phyloP scores from a whole-genome alignment of 2,113 vertebrate genomes.

The Triplophysa siluroides region DNA sequence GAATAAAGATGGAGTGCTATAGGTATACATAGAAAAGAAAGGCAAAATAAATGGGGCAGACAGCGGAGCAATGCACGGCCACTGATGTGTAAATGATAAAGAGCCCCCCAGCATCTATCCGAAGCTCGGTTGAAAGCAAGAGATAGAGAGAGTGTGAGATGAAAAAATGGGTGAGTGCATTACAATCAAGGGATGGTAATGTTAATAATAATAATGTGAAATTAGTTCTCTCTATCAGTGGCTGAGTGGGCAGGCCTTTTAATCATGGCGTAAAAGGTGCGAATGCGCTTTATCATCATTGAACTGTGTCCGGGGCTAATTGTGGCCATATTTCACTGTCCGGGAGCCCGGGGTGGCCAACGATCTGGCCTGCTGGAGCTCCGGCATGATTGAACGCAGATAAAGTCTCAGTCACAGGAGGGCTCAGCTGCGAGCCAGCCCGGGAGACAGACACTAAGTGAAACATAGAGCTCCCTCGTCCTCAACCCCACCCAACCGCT shows the following conservation, averaged over 20 bases:
- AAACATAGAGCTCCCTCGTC: conserved; percentile 58
- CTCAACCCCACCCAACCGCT: conserved; percentile 29
- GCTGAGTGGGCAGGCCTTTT: conserved; percentile 88
- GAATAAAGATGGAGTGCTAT: conserved; percentile 68
- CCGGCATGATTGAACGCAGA: conserved; percentile 62
- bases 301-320: conserved; percentile 96
- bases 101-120: conserved; percentile 79
- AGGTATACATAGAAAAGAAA: conserved; percentile 57
- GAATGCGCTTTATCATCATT: conserved; percentile 93
- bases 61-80: conserved; percentile 76
- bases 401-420: conserved; percentile 63
- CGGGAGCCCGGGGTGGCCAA: conserved; percentile 67
- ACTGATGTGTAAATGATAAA: conserved; percentile 96
- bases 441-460: conserved; percentile 62
- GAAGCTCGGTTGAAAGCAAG: conserved; percentile 67
- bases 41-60: conserved; percentile 80
- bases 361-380: conserved; percentile 60
- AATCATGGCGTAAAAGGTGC: conserved; percentile 95
- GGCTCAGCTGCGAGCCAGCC: conserved; percentile 61
- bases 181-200: conserved; percentile 84
- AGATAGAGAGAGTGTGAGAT: conserved; percentile 59
- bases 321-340: conserved; percentile 98
- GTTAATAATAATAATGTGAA: conserved; percentile 90
- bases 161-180: conserved; percentile 72
- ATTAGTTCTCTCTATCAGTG: conserved; percentile 96